These are phyloP conservation scores for Percopsis omiscomaycus DNA, from an alignment of 2,797 vertebrate species.

Conservation along the genomic window DNA sequence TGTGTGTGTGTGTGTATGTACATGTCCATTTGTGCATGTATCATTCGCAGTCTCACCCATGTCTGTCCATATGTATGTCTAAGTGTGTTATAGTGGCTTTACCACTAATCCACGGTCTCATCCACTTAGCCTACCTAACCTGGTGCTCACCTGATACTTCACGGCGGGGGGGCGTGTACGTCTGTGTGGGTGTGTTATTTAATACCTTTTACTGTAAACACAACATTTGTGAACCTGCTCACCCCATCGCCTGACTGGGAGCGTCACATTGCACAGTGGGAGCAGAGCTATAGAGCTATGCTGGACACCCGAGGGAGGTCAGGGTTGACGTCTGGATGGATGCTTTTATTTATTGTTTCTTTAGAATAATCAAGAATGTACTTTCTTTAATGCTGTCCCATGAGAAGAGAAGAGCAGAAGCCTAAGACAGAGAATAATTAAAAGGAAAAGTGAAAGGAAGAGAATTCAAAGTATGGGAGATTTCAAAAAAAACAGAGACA, in stretches of 20 bases:
- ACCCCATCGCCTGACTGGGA: conserved; percentile 54
- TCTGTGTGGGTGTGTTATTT: conserved; percentile 42
- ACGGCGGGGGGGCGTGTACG: conserved; percentile 31
- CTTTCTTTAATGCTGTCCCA: background rate
- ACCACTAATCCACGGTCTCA: background rate
- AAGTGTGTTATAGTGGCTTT: background rate
- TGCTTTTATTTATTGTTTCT: no score
- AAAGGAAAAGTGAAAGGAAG: background rate
- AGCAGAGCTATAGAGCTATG: no score
- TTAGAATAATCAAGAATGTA: no score
- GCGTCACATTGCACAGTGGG: conserved; percentile 33
- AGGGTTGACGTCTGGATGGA: no score
- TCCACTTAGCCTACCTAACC: conserved; percentile 10
- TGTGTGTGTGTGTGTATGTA: conserved; percentile 8
- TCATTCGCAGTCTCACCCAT: background rate
- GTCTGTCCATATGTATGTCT: background rate
- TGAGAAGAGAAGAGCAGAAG: background rate
- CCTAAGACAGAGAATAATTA: background rate
- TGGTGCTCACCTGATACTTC: conserved; percentile 39
- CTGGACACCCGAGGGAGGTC: background rate
- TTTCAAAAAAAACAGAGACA: no score
- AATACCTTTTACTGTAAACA: conserved; percentile 38
- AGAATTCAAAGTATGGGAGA: background rate
- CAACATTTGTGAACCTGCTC: conserved; percentile 41
- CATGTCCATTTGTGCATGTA: background rate